Conservation (phyloP, 2,888 invertebrate species). For the Zaprionus obscuricornis region DNA sequence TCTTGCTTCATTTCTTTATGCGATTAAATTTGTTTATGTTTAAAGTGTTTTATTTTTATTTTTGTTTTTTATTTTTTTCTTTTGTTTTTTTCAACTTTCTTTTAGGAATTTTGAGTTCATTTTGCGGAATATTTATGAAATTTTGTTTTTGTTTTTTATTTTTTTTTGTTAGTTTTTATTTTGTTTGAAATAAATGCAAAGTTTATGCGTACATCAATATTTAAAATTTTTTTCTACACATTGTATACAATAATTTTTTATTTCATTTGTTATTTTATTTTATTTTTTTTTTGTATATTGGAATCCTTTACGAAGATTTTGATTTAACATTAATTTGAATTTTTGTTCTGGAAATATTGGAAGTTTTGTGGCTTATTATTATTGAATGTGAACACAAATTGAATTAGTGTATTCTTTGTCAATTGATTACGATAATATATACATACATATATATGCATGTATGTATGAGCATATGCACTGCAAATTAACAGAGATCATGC, state of each 20-base stretch:
- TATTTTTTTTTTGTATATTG: slow-evolving; percentile 17
- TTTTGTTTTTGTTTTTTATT: too few relatives aligned
- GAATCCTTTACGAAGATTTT: slow-evolving; percentile 33
- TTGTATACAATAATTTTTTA: slow-evolving; percentile 26
- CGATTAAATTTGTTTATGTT: slow-evolving; percentile 47
- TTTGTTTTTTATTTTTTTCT: slow-evolving; percentile 18
- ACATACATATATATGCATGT: not conserved
- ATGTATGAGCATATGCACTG: not conserved
- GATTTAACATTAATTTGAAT: too few relatives aligned
- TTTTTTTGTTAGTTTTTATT: slow-evolving; percentile 22
- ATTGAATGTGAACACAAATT: slow-evolving; percentile 61
- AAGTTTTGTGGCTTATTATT: slow-evolving; percentile 29
- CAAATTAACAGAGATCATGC: too few relatives aligned
- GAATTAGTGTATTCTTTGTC: slow-evolving; percentile 22
- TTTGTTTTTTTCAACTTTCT: too few relatives aligned
- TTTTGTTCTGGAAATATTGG: too few relatives aligned
- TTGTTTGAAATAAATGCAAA: slow-evolving; percentile 38
- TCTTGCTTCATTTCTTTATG: slow-evolving; percentile 31
- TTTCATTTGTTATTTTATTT: slow-evolving; percentile 13
- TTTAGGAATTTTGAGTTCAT: slow-evolving; percentile 79
- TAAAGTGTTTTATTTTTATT: slow-evolving; percentile 50
- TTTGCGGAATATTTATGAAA: slow-evolving; percentile 74
- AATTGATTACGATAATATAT: slow-evolving; percentile 24
- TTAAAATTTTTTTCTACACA: slow-evolving; percentile 27
- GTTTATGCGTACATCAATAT: slow-evolving; percentile 34